Percentiles rank a stretch among this genome's conserved stretches.
Evolutionary conservation across 2,113 vertebrate species (phyloP).

Genomic region (Siniperca chuatsi): DNA sequence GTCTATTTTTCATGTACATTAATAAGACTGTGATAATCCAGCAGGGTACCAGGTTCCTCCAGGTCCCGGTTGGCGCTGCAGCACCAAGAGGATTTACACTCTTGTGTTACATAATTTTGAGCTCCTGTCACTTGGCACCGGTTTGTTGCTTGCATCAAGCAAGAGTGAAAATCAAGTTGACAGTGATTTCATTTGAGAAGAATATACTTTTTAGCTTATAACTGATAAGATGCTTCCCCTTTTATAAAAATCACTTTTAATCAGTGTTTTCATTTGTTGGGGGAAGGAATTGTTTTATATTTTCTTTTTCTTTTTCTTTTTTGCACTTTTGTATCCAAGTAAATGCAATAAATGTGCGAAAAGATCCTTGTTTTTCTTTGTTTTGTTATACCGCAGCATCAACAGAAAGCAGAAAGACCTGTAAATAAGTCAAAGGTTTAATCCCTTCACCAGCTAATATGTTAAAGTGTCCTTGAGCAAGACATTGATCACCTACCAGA

Average conservation of each 20-base stretch:
- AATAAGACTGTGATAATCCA: constrained; percentile 40
- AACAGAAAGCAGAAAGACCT: not conserved
- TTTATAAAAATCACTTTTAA: constrained; percentile 9
- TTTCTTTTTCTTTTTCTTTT: constrained; percentile 12
- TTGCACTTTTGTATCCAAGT: constrained; percentile 39
- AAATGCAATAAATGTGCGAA: constrained; percentile 52
- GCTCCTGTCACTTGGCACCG: constrained; percentile 25
- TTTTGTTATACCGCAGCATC: not conserved
- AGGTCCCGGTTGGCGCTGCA: constrained; percentile 25
- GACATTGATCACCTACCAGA: not conserved
- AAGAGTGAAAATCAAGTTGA: constrained; percentile 16
- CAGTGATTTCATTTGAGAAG: constrained; percentile 4
- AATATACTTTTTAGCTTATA: not conserved
- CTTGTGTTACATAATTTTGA: constrained; percentile 39
- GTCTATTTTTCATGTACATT: constrained; percentile 6
- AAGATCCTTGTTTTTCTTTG: not conserved
- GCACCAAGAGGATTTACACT: constrained; percentile 32
- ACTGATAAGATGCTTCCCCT: not conserved
- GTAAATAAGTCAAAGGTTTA: not conserved
- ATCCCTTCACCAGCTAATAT: not conserved
- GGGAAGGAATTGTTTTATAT: not conserved
- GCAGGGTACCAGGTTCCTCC: constrained; percentile 28
- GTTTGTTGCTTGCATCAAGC: constrained; percentile 59
- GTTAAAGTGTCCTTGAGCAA: not conserved
- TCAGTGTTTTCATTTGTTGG: not conserved